These are phyloP conservation scores for Endomychus coccineus DNA, from an alignment of 2,888 invertebrate genomes.

Conservation along the genomic window DNA sequence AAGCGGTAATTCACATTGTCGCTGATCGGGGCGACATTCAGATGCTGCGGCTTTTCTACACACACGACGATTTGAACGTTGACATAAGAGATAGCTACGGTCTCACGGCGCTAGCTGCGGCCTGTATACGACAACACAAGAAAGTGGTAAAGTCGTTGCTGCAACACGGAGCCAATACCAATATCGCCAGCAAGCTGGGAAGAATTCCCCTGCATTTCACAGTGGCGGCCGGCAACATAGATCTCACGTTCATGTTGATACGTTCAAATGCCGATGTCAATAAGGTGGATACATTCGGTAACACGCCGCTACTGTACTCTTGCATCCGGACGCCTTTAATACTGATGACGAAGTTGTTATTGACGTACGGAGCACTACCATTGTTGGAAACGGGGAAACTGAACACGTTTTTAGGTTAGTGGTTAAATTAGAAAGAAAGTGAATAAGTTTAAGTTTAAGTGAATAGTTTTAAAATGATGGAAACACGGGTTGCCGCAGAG, in stretches of 20 bases:
- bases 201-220: conserved; percentile 25
- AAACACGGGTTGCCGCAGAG: too few species aligned
- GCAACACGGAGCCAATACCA: conserved; percentile 23
- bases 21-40: conserved; percentile 21
- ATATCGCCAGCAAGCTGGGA: conserved; percentile 19
- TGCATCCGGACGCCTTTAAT: conserved; percentile 21
- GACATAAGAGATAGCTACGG: conserved; percentile 9
- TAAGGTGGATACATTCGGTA: conserved; percentile 26
- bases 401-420: conserved; percentile 12
- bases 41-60: conserved; percentile 5
- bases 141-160: conserved; percentile 19
- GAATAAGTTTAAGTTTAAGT: too few species aligned
- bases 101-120: conserved; percentile 20
- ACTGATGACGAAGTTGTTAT: conserved; percentile 21
- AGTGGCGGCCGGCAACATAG: conserved; percentile 13
- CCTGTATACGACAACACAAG: conserved; percentile 11
- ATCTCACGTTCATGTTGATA: conserved; percentile 21
- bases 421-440: too few species aligned
- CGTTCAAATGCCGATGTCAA: conserved; percentile 22
- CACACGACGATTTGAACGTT: conserved; percentile 1
- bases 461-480: too few species aligned
- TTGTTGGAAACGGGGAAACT: conserved; percentile 1
- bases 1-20: conserved; percentile 22
- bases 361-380: conserved; percentile 24
- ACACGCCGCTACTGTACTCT: conserved; percentile 24